Conservation (phyloP, 2,888 invertebrate species). For the Drosophila helvetica region DNA sequence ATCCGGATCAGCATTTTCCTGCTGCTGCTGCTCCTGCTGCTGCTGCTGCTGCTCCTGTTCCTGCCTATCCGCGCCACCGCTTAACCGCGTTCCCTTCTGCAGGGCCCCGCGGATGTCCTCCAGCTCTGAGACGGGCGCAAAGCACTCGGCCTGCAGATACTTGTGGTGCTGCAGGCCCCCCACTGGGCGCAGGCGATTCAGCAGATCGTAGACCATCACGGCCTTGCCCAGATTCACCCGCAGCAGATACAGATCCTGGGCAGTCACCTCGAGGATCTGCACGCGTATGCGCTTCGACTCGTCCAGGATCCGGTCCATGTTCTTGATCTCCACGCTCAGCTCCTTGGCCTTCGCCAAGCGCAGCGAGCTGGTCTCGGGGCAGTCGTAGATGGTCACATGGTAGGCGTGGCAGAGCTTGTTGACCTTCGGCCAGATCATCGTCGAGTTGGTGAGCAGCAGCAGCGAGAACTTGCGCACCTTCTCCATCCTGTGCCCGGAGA, state of each 20-base stretch:
- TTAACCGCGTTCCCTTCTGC: conserved; percentile 83
- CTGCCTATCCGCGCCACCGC: conserved; percentile 7
- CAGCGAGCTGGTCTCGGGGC: conserved; percentile 90
- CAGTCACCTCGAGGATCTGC: conserved; percentile 85
- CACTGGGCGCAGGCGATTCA: conserved; percentile 95
- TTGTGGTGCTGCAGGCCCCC: conserved; percentile 87
- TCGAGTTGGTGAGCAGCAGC: conserved; percentile 90
- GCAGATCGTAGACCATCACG: conserved; percentile 94
- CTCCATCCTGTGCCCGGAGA: not conserved
- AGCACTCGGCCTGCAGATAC: conserved; percentile 94
- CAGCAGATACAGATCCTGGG: conserved; percentile 86
- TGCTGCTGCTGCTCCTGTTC: not conserved
- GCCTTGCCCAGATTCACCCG: conserved; percentile 91
- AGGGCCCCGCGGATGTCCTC: conserved; percentile 90
- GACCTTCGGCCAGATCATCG: conserved; percentile 90
- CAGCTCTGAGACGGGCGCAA: conserved; percentile 90
- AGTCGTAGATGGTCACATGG: conserved; percentile 92
- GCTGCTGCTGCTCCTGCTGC: not conserved
- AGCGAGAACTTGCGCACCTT: conserved; percentile 90
- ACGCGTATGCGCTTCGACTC: conserved; percentile 91
- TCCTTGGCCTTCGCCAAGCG: conserved; percentile 90
- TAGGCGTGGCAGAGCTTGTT: conserved; percentile 94
- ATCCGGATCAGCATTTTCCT: no score
- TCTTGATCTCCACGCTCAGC: conserved; percentile 90
- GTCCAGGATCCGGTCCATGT: conserved; percentile 89